Evolutionary conservation across 2,113 vertebrate species (phyloP), one percentile per base, ranked within the genome.

Genomic region (Xiphophorus couchianus): DNA sequence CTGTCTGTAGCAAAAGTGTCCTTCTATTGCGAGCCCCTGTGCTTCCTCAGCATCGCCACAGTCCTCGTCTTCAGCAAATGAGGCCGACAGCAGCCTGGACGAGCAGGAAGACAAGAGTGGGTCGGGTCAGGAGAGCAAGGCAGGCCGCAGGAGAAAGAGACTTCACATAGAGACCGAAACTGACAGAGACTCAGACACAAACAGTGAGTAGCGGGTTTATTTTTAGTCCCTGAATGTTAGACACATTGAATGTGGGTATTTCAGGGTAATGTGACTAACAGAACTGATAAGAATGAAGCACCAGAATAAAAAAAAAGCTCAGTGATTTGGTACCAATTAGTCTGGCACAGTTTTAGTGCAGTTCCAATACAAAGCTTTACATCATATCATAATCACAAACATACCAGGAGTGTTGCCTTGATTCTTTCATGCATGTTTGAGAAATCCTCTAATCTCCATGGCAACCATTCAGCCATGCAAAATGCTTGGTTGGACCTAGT

Each of bases 101-200:
- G 85, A 88, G n/a, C 74, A 33, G n/a, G 73, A 76, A 0, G 73
- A 88, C 15, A 82, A 39, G 19, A 61, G 48, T 6, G 28, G 1
- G 15, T 77, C 82, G 2, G 76, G 35, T n/a, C 73, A 37, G 29
- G 84, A 91, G 1, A 84, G 61, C n/a, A 81, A 44, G 29, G 79
- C 74, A 6, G 61, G 77, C 60, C 25, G 61, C 68, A 88, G 85
- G 66, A 92, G 92, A 74, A 94, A 91, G 82, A 91, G 89, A 76
- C 5, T 77, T 1, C 62, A 69, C 2, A 76, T 63, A 48, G 88
- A 86, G 5, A 74, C 42, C 9, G 90, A 91, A 5, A 70, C 80
- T 9, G 84, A 87, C 60, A 51, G 63, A 28, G 87, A 89, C 70
- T 84, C 82, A 0, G 89, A 87, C 10, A 61, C 71, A 67, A 76